phyloP scores from a whole-genome alignment of 2,113 vertebrate species.

The Alouatta palliata region DNA sequence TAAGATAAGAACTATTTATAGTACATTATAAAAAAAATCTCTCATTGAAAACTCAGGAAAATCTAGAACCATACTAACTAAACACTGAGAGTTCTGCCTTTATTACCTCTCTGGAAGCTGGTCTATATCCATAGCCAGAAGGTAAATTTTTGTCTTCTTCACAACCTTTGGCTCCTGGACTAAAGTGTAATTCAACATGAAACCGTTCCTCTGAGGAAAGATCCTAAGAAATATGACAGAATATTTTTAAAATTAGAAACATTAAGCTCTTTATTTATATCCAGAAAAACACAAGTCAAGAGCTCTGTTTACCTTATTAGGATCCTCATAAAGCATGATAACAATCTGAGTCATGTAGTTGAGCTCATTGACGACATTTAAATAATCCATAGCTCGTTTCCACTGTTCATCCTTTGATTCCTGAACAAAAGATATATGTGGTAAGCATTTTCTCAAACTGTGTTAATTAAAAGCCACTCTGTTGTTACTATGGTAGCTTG shows the following conservation, averaged over 20 bases:
- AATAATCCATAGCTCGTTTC: constrained; percentile 95
- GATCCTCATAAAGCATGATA: constrained; percentile 95
- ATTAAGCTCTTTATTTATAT: background rate
- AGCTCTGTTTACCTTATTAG: constrained; percentile 90
- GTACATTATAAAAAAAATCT: background rate
- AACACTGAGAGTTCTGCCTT: background rate
- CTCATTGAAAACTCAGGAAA: background rate
- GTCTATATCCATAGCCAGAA: constrained; percentile 93
- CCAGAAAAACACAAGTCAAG: background rate
- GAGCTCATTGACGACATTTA: constrained; percentile 92
- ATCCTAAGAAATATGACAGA: constrained; percentile 83
- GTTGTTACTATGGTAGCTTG: background rate
- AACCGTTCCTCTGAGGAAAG: constrained; percentile 93
- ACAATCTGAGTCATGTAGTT: constrained; percentile 97
- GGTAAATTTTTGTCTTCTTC: constrained; percentile 94
- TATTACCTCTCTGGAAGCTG: constrained; percentile 92
- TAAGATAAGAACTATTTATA: background rate
- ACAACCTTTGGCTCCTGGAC: constrained; percentile 94
- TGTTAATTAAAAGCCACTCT: background rate
- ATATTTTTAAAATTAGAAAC: constrained; percentile 30
- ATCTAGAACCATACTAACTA: background rate
- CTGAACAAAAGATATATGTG: constrained; percentile 74
- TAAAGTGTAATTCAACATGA: constrained; percentile 94
- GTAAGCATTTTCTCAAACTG: background rate
- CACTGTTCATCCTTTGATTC: constrained; percentile 94